Conservation (phyloP, 2,888 invertebrate species). For the Nasonovia ribisnigri region DNA sequence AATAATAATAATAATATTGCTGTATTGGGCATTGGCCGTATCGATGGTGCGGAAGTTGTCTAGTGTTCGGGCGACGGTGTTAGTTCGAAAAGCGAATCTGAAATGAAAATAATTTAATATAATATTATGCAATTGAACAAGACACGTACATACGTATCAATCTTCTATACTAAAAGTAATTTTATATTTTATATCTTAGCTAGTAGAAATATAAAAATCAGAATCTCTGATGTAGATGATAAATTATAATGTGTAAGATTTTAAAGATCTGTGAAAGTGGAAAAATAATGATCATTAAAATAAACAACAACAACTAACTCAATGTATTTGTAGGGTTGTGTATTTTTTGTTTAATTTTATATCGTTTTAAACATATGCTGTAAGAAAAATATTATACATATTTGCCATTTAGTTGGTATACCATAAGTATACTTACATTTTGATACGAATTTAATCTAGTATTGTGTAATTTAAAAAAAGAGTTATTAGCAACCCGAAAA, state of each 20-base stretch:
- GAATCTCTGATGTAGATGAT: not conserved
- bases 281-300: not conserved
- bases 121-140: not conserved
- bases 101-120: not conserved
- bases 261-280: not conserved
- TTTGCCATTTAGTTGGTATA: not conserved
- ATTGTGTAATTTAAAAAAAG: not conserved
- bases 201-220: not conserved
- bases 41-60: not conserved
- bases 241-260: not conserved
- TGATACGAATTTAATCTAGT: not conserved
- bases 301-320: not conserved
- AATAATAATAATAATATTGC: not conserved
- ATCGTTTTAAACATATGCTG: not conserved
- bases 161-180: not conserved
- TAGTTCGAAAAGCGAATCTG: conserved; percentile 53
- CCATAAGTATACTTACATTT: not conserved
- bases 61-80: conserved; percentile 36
- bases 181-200: not conserved
- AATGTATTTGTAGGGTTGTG: not conserved
- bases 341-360: not conserved
- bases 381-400: not conserved
- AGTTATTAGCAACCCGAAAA: not conserved
- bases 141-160: not conserved
- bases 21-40: not conserved